These are phyloP conservation scores for Neodon shergylaensis DNA, from an alignment of 2,113 vertebrate species.

Conservation along the genomic window DNA sequence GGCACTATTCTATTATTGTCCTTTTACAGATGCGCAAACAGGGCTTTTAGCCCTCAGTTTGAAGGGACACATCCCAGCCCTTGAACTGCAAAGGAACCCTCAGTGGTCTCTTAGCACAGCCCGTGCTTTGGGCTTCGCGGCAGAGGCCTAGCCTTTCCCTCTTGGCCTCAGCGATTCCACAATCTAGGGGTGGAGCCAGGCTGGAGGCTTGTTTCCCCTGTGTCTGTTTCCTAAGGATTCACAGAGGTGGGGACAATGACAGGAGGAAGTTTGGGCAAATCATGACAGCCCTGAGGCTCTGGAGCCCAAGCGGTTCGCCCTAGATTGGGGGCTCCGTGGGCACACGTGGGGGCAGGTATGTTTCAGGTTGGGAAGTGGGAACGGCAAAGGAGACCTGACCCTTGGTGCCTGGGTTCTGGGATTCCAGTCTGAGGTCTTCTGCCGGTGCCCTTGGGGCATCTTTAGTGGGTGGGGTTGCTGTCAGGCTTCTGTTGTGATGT, in stretches of 20 bases:
- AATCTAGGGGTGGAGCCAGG: background rate
- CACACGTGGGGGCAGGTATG: background rate
- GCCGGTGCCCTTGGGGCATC: conserved; percentile 59
- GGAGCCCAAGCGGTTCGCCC: background rate
- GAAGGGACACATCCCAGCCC: background rate
- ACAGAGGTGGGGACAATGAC: background rate
- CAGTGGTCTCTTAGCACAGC: background rate
- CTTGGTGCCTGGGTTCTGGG: conserved; percentile 31
- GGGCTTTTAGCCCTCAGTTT: background rate
- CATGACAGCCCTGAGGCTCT: background rate
- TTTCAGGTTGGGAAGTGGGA: background rate
- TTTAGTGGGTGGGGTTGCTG: conserved; percentile 75
- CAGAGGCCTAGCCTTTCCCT: too few species aligned
- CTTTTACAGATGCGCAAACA: background rate
- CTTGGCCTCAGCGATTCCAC: background rate
- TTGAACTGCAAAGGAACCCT: background rate
- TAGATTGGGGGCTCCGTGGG: background rate
- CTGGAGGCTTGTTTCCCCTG: background rate
- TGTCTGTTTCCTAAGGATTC: conserved; percentile 7
- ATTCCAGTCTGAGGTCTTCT: conserved; percentile 65
- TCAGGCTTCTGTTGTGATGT: conserved; percentile 70
- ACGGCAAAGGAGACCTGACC: background rate
- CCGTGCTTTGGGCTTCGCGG: accelerated
- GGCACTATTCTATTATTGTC: background rate
- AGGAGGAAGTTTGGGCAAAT: conserved; percentile 36